phyloP scores from a whole-genome alignment of 2,113 vertebrate species.

The Amia ocellicauda region DNA sequence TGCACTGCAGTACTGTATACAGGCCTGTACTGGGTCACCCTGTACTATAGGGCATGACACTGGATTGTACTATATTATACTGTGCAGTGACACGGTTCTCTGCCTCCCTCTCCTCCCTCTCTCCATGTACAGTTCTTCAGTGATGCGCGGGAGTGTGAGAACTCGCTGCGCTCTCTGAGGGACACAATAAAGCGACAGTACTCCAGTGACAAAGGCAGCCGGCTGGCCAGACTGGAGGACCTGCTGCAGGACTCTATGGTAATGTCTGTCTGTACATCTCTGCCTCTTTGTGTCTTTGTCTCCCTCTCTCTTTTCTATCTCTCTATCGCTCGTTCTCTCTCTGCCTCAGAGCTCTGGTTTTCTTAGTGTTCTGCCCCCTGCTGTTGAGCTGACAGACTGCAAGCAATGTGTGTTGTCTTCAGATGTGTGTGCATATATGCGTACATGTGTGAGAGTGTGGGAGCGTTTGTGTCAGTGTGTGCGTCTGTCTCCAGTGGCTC shows the following conservation, averaged over 20 bases:
- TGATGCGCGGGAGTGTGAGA: conserved; percentile 84
- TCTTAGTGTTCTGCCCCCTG: too few species aligned
- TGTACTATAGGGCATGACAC: not conserved
- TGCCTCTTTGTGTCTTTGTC: not conserved
- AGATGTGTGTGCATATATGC: too few species aligned
- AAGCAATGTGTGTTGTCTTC: too few species aligned
- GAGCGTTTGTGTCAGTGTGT: too few species aligned
- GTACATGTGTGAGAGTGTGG: too few species aligned
- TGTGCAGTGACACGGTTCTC: not conserved
- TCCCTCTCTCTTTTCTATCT: conserved; percentile 5
- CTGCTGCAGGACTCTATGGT: conserved; percentile 98
- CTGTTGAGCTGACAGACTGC: too few species aligned
- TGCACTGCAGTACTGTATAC: too few species aligned
- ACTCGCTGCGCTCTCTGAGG: conserved; percentile 85
- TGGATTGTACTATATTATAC: not conserved
- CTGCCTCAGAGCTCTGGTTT: too few species aligned
- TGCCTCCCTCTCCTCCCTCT: not conserved
- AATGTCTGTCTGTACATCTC: conserved; percentile 15
- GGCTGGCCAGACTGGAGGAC: conserved; percentile 88
- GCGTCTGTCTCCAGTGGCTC: too few species aligned
- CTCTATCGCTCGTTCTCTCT: too few species aligned
- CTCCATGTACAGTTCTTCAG: conserved; percentile 75
- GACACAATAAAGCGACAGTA: conserved; percentile 95
- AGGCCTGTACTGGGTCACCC: too few species aligned
- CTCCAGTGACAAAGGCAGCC: conserved; percentile 84